These are phyloP conservation scores for Sebastes ruberrimus DNA, from an alignment of 2,797 vertebrate species.

Conservation along the genomic window DNA sequence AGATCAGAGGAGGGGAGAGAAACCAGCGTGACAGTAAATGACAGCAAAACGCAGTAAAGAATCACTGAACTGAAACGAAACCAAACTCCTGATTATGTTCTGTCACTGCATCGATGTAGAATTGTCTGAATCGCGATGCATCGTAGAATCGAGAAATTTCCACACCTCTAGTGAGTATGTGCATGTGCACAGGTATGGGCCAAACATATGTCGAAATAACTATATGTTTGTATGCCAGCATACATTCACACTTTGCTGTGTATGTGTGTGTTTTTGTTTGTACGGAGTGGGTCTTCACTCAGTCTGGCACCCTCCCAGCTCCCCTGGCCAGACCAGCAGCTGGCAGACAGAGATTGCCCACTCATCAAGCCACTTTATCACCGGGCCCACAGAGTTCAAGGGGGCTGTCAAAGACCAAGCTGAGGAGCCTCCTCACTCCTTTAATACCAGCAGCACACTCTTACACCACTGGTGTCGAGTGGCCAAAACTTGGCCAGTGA, in stretches of 20 bases:
- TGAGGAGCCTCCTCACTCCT: constrained; percentile 65
- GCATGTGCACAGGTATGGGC: neutral
- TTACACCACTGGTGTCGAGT: constrained; percentile 48
- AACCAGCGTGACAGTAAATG: neutral
- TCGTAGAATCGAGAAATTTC: neutral
- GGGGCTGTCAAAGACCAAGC: constrained; percentile 77
- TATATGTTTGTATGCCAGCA: neutral
- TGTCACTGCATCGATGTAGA: neutral
- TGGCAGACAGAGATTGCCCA: constrained; percentile 77
- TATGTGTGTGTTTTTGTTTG: constrained; percentile 27
- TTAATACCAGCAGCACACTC: constrained; percentile 44
- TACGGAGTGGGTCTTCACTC: constrained; percentile 40
- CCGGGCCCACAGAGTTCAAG: constrained; percentile 76
- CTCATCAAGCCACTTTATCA: constrained; percentile 84
- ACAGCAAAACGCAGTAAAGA: neutral
- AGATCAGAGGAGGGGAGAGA: neutral
- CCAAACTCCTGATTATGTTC: neutral
- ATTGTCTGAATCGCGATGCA: neutral
- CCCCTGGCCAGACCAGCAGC: constrained; percentile 69
- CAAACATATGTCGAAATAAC: neutral
- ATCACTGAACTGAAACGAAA: neutral
- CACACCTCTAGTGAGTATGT: neutral
- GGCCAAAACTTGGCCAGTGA: constrained; percentile 55
- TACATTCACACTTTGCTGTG: constrained; percentile 1
- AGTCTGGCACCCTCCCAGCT: constrained; percentile 64